These are phyloP conservation scores for Petrocephalus microphthalmus DNA, from an alignment of 2,113 vertebrate species.

Conservation along the genomic window DNA sequence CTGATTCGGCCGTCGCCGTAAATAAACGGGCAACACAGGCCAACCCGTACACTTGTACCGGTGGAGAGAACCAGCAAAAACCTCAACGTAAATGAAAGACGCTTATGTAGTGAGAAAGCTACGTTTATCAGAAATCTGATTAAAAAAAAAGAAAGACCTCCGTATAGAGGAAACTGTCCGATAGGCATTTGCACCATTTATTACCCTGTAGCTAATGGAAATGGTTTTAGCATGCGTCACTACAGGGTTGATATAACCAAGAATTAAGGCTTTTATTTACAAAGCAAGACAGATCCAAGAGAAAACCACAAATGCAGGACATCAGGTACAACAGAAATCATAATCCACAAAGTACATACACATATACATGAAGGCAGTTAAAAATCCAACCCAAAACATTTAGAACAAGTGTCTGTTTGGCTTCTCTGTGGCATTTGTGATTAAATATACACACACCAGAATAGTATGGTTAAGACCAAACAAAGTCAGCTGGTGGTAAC, in stretches of 20 bases:
- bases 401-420: background rate
- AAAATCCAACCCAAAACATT: background rate
- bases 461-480: background rate
- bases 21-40: background rate
- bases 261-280: background rate
- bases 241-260: background rate
- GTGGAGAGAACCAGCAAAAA: background rate
- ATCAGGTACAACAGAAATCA: background rate
- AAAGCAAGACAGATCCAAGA: background rate
- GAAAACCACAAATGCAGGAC: background rate
- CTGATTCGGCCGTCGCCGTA: background rate
- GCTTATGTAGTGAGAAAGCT: background rate
- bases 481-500: background rate
- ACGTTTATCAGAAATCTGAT: background rate
- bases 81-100: background rate
- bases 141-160: background rate
- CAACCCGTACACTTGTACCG: background rate
- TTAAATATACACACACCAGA: background rate
- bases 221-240: background rate
- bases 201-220: background rate
- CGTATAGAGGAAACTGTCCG: background rate
- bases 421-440: background rate
- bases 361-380: background rate
- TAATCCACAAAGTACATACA: background rate
- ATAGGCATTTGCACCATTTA: background rate